Evolutionary conservation across 1,140 invertebrate genomes (phyloP).

Genomic region (Orussus abietinus): DNA sequence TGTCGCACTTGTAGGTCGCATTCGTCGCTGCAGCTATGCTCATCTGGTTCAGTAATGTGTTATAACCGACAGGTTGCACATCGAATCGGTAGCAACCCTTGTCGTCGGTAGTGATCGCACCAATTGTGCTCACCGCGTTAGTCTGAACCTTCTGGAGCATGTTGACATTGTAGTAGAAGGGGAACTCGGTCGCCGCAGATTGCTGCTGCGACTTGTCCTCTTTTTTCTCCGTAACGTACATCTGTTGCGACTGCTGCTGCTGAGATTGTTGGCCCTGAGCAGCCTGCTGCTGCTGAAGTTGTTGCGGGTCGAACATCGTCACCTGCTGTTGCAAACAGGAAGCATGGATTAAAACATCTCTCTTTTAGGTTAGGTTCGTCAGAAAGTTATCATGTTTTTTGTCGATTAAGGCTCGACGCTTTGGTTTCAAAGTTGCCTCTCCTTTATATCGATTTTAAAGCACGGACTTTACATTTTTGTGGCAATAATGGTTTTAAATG

Average conservation of each 20-base stretch:
- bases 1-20: slow-evolving; percentile 81
- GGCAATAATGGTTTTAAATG: too few species aligned
- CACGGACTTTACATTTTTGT: too few species aligned
- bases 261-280: slow-evolving; percentile 46
- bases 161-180: slow-evolving; percentile 58
- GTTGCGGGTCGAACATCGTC: slow-evolving; percentile 51
- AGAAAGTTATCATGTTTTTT: too few species aligned
- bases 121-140: slow-evolving; percentile 49
- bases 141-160: slow-evolving; percentile 56
- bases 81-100: slow-evolving; percentile 58
- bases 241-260: slow-evolving; percentile 50
- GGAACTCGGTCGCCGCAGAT: slow-evolving; percentile 50
- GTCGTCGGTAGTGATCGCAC: slow-evolving; percentile 51
- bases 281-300: slow-evolving; percentile 52
- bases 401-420: too few species aligned
- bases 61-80: slow-evolving; percentile 57
- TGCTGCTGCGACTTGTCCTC: slow-evolving; percentile 50
- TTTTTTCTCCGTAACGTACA: slow-evolving; percentile 50
- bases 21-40: slow-evolving; percentile 62
- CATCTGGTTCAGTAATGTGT: slow-evolving; percentile 57
- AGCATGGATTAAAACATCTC: too few species aligned
- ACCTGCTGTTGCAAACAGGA: slow-evolving; percentile 28
- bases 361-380: too few species aligned
- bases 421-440: too few species aligned
- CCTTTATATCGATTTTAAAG: too few species aligned